Conservation (phyloP, 1,140 invertebrate species). For the Scylla paramamosain region DNA sequence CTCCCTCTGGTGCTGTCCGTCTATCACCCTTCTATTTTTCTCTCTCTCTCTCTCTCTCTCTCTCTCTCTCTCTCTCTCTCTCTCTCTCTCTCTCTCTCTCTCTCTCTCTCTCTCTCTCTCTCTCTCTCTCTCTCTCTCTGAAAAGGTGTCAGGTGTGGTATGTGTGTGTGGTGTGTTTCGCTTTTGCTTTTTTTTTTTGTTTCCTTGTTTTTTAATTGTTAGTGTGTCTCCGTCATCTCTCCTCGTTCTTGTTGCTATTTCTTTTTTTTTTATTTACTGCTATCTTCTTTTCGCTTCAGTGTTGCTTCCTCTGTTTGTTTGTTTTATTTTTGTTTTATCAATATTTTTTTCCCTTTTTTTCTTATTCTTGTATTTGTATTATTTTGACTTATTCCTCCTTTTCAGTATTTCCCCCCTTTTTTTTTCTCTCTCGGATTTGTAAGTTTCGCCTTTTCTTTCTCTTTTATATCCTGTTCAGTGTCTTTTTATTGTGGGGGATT, state of each 20-base stretch:
- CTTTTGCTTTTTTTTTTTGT: too few species aligned
- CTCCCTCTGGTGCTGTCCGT: too few species aligned
- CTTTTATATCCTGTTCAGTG: background rate
- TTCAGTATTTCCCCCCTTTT: background rate
- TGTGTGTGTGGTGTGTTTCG: background rate
- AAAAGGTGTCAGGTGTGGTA: background rate
- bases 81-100: too few species aligned
- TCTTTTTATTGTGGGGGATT: background rate
- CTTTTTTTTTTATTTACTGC: background rate
- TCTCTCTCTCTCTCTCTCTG: too few species aligned
- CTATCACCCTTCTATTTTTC: too few species aligned
- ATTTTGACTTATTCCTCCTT: background rate
- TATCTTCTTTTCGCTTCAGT: background rate
- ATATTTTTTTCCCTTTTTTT: background rate
- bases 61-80: too few species aligned
- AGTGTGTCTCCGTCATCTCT: background rate
- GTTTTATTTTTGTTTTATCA: background rate
- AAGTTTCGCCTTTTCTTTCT: background rate
- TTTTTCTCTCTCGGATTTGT: too few species aligned
- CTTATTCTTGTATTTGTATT: background rate
- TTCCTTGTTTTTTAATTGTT: background rate
- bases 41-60: too few species aligned
- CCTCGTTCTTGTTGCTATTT: background rate
- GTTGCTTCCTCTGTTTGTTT: background rate
- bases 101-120: too few species aligned